A percentile compares a stretch with the other conserved stretches of the same genome.
Evolutionary conservation across 2,888 invertebrate species (phyloP).

Genomic region (Cetonia aurata): DNA sequence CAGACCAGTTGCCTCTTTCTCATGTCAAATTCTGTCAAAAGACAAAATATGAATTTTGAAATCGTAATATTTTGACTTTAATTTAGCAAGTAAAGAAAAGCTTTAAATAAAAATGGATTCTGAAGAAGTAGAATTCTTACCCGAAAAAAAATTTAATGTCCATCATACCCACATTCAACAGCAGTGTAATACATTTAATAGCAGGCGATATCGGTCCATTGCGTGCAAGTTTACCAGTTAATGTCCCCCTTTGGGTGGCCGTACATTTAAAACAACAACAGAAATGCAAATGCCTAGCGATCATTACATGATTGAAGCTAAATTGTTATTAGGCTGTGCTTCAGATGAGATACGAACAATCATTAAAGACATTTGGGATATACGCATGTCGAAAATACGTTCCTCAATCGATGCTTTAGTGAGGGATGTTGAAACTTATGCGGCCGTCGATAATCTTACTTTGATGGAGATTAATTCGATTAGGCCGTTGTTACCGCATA

Average conservation of each 20-base stretch:
- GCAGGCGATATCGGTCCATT: conserved; percentile 95
- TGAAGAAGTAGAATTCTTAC: conserved; percentile 89
- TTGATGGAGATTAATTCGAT: conserved; percentile 93
- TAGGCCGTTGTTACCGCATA: conserved; percentile 86
- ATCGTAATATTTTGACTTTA: too few relatives aligned
- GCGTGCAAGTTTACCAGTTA: conserved; percentile 86
- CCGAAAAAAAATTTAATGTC: conserved; percentile 87
- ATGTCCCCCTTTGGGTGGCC: conserved; percentile 96
- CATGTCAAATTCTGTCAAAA: too few relatives aligned
- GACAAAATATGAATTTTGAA: too few relatives aligned
- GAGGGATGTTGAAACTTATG: conserved; percentile 85
- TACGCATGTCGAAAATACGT: conserved; percentile 92
- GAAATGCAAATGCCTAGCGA: conserved; percentile 96
- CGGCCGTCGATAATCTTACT: conserved; percentile 90
- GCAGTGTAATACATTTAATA: conserved; percentile 81
- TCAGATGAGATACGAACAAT: conserved; percentile 89
- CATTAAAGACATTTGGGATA: conserved; percentile 97
- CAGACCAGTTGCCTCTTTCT: too few relatives aligned
- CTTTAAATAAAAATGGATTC: conserved; percentile 77
- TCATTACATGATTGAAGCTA: conserved; percentile 95
- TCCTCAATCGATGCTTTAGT: conserved; percentile 90
- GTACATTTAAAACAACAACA: conserved; percentile 91
- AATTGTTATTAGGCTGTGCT: conserved; percentile 84
- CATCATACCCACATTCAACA: conserved; percentile 91
- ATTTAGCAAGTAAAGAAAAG: too few relatives aligned